Evolutionary conservation across 2,113 vertebrate species (phyloP).

Genomic region (Hippolais icterina): DNA sequence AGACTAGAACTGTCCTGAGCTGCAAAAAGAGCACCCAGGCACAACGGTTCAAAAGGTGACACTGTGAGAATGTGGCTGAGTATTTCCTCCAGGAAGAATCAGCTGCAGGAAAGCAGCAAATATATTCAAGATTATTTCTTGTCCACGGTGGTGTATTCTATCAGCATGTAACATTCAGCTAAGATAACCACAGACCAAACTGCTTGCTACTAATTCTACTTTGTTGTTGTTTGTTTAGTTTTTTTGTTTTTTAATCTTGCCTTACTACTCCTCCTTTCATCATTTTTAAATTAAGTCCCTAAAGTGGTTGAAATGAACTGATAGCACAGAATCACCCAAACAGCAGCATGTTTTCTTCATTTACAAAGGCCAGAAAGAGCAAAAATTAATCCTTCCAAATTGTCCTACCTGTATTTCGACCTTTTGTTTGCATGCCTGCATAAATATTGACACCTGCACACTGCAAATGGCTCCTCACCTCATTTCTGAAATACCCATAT

Average conservation of each 20-base stretch:
- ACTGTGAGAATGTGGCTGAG: fast-evolving
- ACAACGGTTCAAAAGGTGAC: not conserved
- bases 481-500: not conserved
- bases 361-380: not conserved
- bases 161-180: not conserved
- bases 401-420: not conserved
- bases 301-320: not conserved
- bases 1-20: not conserved
- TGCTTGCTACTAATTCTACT: not conserved
- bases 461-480: not conserved
- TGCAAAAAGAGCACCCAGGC: not conserved
- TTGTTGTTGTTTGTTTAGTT: no score
- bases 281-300: not conserved
- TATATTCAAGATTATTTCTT: not conserved
- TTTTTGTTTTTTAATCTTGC: not conserved
- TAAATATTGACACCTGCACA: not conserved
- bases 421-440: not conserved
- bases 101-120: not conserved
- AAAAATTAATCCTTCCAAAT: not conserved
- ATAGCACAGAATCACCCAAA: not conserved
- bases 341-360: not conserved
- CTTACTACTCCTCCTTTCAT: not conserved
- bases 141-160: not conserved
- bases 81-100: not conserved
- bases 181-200: not conserved